These are phyloP conservation scores for Myopa testacea DNA, from an alignment of 2,888 invertebrate species.

Conservation along the genomic window DNA sequence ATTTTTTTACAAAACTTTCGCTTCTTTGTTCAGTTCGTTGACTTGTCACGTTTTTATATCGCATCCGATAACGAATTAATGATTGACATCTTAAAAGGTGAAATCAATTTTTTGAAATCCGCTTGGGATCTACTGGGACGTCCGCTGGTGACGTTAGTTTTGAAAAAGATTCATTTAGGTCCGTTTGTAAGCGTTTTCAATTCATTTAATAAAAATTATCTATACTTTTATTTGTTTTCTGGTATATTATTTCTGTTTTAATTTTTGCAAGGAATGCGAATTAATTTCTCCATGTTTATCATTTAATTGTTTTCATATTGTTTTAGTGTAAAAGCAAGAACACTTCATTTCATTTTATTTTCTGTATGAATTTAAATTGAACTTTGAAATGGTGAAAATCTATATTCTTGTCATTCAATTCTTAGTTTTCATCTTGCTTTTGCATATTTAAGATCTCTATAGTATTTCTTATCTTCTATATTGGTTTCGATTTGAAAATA, in stretches of 20 bases:
- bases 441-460: background rate
- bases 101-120: constrained; percentile 97
- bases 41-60: constrained; percentile 97
- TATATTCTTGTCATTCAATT: background rate
- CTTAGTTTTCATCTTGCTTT: constrained; percentile 25
- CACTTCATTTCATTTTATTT: constrained; percentile 29
- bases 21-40: constrained; percentile 84
- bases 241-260: constrained; percentile 49
- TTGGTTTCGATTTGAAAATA: background rate
- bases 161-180: constrained; percentile 92
- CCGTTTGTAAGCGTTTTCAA: constrained; percentile 55
- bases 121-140: constrained; percentile 98
- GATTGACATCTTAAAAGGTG: constrained; percentile 97
- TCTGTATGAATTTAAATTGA: constrained; percentile 35
- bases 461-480: background rate
- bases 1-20: background rate
- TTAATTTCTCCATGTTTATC: constrained; percentile 49
- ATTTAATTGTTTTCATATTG: constrained; percentile 46
- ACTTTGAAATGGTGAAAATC: background rate
- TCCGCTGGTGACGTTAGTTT: constrained; percentile 91
- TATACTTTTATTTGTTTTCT: constrained; percentile 45
- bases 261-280: constrained; percentile 57
- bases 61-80: constrained; percentile 98
- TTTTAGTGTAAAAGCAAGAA: constrained; percentile 50
- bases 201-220: constrained; percentile 41